Evolutionary conservation across 2,888 invertebrate genomes (phyloP), one percentile per base, ranked within the genome.

Genomic region (Drosophila flavopinicola): DNA sequence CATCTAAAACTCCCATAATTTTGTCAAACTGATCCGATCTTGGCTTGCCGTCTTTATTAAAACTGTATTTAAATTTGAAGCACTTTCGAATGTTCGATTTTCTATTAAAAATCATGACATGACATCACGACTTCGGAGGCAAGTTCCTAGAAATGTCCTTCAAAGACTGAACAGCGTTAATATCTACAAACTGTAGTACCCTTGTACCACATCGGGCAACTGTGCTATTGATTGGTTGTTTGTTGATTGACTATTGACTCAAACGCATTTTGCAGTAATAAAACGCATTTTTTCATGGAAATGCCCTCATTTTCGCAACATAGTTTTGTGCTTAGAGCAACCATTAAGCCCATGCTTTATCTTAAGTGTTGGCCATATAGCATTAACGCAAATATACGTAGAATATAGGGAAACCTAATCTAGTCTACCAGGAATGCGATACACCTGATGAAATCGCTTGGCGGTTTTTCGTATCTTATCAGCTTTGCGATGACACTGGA

Each of bases 381-480:
- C 9, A 6, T 23, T n/a, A 15, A 29, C 13, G 13, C 9, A 13
- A 5, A 13, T 45, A 45, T 15, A n/a, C n/a, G 45, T 17, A 35
- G 13, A 20, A 32, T 51, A 20, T 25, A 27, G 15, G 39, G 11
- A 20, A 20, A 3, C 4, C 2, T 20, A 20, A 45, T 32, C 27
- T 35, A 39, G 15, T 23, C n/a, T n/a, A 7, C 0, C 11, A 7
- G 10, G 20, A 57, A 57, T 57, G 52, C 52, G 32, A 10, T 33
- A 11, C 27, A 48, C 17, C 9, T 59, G 54, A 51, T 54, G 30
- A 32, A 33, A 52, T 48, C 25, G 23, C 7, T 51, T 37, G n/a
- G n/a, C 9, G 2, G 13, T 15, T 25, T 20, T 42, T 42, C 11
- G 2, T 71, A 71, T 74, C 75, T 68, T 61, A 75, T 75, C 71